Percentiles rank a stretch among this genome's conserved stretches.
Evolutionary conservation across 2,888 invertebrate species (phyloP).

Genomic region (Cylindroiulus punctatus): DNA sequence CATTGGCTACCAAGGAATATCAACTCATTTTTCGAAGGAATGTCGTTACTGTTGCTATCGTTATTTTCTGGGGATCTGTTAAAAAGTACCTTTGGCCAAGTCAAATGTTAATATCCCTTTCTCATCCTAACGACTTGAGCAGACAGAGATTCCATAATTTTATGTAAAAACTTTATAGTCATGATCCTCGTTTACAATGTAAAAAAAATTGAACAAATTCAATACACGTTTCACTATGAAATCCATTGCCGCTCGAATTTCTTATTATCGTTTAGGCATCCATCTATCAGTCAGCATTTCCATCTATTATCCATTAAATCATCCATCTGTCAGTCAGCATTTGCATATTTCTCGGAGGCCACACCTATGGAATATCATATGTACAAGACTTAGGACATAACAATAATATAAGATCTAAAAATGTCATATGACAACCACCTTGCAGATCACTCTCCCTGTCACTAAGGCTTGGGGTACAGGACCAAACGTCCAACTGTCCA

Average conservation of each 20-base stretch:
- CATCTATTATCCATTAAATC: too few species aligned
- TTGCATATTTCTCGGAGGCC: slow-evolving; percentile 41
- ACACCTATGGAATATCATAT: slow-evolving; percentile 22
- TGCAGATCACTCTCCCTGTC: slow-evolving; percentile 81
- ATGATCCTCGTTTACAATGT: not conserved
- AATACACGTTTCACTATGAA: not conserved
- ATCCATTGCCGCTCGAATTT: not conserved
- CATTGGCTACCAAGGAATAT: too few species aligned
- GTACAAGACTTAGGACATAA: not conserved
- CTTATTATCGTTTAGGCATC: not conserved
- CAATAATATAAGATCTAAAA: not conserved
- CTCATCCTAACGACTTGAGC: not conserved
- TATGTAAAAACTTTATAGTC: not conserved
- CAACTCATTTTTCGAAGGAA: not conserved
- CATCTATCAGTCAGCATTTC: slow-evolving; percentile 53
- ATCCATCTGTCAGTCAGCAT: slow-evolving; percentile 54
- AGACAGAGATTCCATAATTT: not conserved
- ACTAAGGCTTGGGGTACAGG: slow-evolving; percentile 88
- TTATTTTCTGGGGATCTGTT: not conserved
- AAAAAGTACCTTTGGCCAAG: too few species aligned
- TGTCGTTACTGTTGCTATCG: not conserved
- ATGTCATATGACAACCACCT: slow-evolving; percentile 68
- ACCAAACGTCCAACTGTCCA: slow-evolving; percentile 87
- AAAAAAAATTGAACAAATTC: not conserved
- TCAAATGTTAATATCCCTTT: too few species aligned